These are phyloP conservation scores for Villa cingulata DNA, from an alignment of 2,888 invertebrate genomes.

Conservation along the genomic window DNA sequence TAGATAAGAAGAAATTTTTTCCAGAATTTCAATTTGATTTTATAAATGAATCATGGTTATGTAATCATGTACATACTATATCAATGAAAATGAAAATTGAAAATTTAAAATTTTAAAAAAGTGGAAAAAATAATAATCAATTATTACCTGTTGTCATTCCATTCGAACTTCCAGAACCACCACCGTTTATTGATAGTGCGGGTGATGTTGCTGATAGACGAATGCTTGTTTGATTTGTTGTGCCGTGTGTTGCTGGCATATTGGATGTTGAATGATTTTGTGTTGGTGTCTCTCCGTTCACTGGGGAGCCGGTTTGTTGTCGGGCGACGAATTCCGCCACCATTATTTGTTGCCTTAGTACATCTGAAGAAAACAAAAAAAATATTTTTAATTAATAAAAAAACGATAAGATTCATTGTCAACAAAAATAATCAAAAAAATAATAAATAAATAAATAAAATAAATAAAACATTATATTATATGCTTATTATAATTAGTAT, in stretches of 20 bases:
- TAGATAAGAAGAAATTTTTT: no score
- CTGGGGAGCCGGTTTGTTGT: slow-evolving; percentile 54
- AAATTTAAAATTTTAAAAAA: no score
- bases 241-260: slow-evolving; percentile 18
- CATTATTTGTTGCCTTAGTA: slow-evolving; percentile 53
- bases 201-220: slow-evolving; percentile 33
- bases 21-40: no score
- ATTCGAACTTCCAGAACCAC: slow-evolving; percentile 27
- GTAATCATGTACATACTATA: no score
- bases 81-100: no score
- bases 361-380: slow-evolving; percentile 14
- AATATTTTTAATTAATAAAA: background rate
- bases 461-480: no score
- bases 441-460: no score
- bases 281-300: slow-evolving; percentile 50
- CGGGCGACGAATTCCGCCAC: slow-evolving; percentile 75
- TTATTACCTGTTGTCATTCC: slow-evolving; percentile 1
- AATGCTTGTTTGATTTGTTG: slow-evolving; percentile 20
- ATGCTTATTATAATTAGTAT: no score
- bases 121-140: background rate
- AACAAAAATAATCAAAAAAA: no score
- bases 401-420: background rate
- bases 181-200: slow-evolving; percentile 35
- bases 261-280: slow-evolving; percentile 37
- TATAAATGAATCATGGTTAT: no score